These are phyloP conservation scores for Hydractinia echinata DNA, from an alignment of 30 jellyfish, hydroid and myxozoan species.

Conservation along the genomic window DNA sequence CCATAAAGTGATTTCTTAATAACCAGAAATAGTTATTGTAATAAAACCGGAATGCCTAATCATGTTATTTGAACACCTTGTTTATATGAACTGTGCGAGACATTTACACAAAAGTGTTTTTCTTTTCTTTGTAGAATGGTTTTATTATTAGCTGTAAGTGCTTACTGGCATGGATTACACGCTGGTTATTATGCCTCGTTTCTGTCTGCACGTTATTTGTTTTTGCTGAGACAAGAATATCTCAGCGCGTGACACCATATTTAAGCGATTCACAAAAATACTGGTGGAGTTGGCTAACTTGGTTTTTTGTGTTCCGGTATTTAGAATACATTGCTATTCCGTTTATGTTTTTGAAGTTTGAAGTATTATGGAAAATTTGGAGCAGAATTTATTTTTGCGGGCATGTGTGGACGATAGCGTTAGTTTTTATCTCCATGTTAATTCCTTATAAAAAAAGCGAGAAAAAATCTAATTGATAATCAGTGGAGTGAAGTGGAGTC, in stretches of 20 bases:
- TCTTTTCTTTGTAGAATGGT: conserved; percentile 48
- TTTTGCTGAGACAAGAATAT: conserved; percentile 56
- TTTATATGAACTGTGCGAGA: neutral
- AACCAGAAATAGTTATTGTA: no score
- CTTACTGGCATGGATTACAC: conserved; percentile 96
- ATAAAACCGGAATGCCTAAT: no score
- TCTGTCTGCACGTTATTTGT: conserved; percentile 67
- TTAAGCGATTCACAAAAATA: conserved; percentile 10
- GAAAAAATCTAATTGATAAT: no score
- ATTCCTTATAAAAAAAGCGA: no score
- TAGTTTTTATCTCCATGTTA: no score
- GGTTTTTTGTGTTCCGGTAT: conserved; percentile 60
- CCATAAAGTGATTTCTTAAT: no score
- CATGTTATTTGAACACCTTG: no score
- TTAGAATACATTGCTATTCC: conserved; percentile 71
- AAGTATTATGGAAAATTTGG: conserved; percentile 59
- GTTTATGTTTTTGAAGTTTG: conserved; percentile 54
- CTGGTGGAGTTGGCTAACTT: conserved; percentile 64
- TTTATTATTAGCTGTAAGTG: conserved; percentile 71
- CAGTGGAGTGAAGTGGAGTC: no score
- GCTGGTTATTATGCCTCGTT: conserved; percentile 92
- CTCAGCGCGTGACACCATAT: conserved; percentile 38
- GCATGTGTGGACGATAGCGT: no score
- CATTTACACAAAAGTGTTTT: neutral
- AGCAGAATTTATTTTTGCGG: conserved; percentile 63